These are phyloP conservation scores for Tauraco hartlaubi DNA, from an alignment of 2,797 vertebrate genomes.

Conservation along the genomic window DNA sequence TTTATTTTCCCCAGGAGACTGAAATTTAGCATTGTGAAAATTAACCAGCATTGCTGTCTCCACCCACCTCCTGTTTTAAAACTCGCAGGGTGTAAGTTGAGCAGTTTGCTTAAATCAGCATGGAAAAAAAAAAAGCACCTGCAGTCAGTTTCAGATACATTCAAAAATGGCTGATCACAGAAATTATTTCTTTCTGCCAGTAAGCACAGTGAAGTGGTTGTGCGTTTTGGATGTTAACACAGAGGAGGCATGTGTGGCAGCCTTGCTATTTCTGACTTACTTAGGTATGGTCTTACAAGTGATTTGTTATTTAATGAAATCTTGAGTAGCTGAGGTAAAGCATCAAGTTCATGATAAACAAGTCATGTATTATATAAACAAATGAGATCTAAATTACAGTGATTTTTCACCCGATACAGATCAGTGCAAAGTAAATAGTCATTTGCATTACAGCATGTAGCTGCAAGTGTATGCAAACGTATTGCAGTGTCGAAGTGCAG, in stretches of 20 bases:
- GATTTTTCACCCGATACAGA: slow-evolving; percentile 45
- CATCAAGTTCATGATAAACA: slow-evolving; percentile 38
- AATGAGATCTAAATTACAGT: slow-evolving; percentile 43
- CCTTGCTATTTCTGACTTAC: background rate
- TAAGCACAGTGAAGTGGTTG: background rate
- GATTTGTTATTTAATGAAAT: slow-evolving; percentile 53
- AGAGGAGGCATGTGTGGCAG: background rate
- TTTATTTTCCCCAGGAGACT: slow-evolving; percentile 24
- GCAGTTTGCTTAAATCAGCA: background rate
- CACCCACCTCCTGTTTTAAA: background rate
- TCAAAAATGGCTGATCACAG: slow-evolving; percentile 4
- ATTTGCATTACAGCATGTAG: background rate
- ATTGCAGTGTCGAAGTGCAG: background rate
- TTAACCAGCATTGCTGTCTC: background rate
- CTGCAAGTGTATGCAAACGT: background rate
- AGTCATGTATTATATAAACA: slow-evolving; percentile 60
- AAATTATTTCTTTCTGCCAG: background rate
- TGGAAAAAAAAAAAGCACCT: background rate
- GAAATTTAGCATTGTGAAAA: slow-evolving; percentile 11
- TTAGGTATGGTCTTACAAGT: background rate
- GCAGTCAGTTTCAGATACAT: background rate
- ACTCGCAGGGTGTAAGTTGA: background rate
- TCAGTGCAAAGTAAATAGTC: slow-evolving; percentile 4
- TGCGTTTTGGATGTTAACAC: background rate
- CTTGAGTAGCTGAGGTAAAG: slow-evolving; percentile 38